Evolutionary conservation across 2,888 invertebrate genomes (phyloP).

Genomic region (Dione juno): DNA sequence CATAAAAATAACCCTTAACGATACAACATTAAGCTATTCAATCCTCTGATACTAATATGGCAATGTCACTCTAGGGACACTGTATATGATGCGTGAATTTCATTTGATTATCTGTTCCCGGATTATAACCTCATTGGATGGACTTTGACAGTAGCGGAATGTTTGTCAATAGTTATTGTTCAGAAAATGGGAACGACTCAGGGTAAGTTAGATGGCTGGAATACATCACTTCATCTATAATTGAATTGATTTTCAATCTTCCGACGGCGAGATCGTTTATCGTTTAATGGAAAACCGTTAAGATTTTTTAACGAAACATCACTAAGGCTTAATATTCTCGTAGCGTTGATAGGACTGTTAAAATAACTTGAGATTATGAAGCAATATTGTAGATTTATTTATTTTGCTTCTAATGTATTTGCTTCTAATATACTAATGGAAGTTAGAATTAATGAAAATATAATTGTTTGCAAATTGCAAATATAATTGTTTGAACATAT

Average conservation of each 20-base stretch:
- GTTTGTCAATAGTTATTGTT: conserved; percentile 49
- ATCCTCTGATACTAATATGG: conserved; percentile 20
- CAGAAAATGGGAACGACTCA: conserved; percentile 47
- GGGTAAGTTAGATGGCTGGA: conserved; percentile 15
- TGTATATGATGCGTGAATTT: conserved; percentile 46
- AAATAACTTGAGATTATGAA: neutral
- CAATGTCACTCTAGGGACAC: conserved; percentile 39
- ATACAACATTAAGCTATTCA: conserved; percentile 5
- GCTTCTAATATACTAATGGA: neutral
- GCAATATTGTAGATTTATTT: neutral
- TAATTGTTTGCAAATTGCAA: no score
- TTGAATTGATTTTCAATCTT: conserved; percentile 24
- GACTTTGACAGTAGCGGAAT: conserved; percentile 47
- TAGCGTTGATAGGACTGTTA: neutral
- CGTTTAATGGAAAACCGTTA: conserved; percentile 18
- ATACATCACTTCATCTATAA: conserved; percentile 23
- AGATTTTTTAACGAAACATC: conserved; percentile 22
- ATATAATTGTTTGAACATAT: no score
- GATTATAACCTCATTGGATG: conserved; percentile 55
- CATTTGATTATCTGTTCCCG: conserved; percentile 56
- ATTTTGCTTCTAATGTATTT: no score
- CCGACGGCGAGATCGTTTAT: conserved; percentile 19
- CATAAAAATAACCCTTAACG: conserved; percentile 17
- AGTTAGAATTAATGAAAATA: no score
- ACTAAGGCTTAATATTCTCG: conserved; percentile 6